A percentile compares a stretch with the other conserved stretches of the same genome.
These are phyloP conservation scores for Cassiopea xamachana DNA, from an alignment of 30 jellyfish, hydroid and myxozoan species.

Conservation along the genomic window DNA sequence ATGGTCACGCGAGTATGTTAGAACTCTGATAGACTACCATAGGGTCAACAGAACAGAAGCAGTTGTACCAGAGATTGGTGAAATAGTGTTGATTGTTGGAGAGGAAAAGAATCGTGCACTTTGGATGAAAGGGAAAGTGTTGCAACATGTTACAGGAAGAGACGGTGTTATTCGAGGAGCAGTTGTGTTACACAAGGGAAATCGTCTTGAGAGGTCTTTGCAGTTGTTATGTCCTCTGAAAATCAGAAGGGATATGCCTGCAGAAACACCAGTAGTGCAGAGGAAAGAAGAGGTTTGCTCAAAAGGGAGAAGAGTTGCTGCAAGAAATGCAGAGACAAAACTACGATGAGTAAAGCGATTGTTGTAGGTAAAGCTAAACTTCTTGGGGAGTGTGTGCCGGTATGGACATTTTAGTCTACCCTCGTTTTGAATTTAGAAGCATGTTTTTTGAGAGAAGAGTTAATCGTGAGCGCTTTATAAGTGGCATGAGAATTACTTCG, in stretches of 20 bases:
- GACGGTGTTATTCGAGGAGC: constrained; percentile 58
- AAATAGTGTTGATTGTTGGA: constrained; percentile 51
- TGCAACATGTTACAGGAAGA: constrained; percentile 45
- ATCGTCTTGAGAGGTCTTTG: constrained; percentile 53
- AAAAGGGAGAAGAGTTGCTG: constrained; percentile 25
- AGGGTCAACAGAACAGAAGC: constrained; percentile 37
- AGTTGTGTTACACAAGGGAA: constrained; percentile 46
- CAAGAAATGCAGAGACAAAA: constrained; percentile 39
- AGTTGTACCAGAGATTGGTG: constrained; percentile 50
- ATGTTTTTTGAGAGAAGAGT: not conserved
- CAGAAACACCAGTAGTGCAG: constrained; percentile 43
- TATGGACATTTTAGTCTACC: constrained; percentile 3
- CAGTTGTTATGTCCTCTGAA: constrained; percentile 57
- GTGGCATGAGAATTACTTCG: not conserved
- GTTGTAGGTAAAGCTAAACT: constrained; percentile 31
- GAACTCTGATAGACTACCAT: constrained; percentile 47
- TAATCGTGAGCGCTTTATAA: not conserved
- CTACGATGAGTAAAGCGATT: constrained; percentile 23
- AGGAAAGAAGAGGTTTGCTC: constrained; percentile 24
- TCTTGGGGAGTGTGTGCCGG: constrained; percentile 49
- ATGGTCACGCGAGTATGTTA: constrained; percentile 46
- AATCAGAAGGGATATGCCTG: constrained; percentile 44
- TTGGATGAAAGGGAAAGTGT: constrained; percentile 68
- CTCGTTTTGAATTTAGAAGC: constrained; percentile 13
- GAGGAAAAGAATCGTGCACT: constrained; percentile 43